These are phyloP conservation scores for Grallaria varia DNA, from an alignment of 2,113 vertebrate genomes.

Conservation along the genomic window DNA sequence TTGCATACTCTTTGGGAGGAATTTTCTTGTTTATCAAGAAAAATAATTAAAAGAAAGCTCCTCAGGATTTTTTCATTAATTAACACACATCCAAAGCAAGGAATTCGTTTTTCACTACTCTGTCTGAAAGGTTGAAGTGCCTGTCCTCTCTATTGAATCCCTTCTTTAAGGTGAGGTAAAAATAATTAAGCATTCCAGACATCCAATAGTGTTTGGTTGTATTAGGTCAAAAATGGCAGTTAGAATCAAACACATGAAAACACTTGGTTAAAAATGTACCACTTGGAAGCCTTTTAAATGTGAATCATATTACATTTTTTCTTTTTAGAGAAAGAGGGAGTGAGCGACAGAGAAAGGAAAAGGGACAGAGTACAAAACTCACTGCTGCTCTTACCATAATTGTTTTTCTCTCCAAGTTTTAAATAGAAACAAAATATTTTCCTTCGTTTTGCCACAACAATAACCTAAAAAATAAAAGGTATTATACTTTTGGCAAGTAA, in stretches of 20 bases:
- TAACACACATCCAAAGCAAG: background rate
- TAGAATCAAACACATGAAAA: constrained; percentile 1
- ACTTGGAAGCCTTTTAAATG: constrained; percentile 24
- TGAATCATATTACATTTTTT: constrained; percentile 1
- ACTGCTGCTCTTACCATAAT: background rate
- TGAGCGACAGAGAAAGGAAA: background rate
- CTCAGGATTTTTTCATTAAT: background rate
- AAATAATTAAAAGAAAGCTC: background rate
- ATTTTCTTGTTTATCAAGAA: background rate
- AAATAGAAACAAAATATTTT: background rate
- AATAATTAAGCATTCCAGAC: constrained; percentile 11
- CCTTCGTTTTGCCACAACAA: background rate
- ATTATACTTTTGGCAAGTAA: background rate
- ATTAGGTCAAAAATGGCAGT: constrained; percentile 28
- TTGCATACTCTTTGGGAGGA: background rate
- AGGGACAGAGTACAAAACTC: background rate
- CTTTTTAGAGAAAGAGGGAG: background rate
- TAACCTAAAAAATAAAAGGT: background rate
- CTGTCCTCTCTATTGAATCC: background rate
- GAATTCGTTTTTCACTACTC: background rate
- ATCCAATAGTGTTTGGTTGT: background rate
- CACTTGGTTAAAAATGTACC: constrained; percentile 36
- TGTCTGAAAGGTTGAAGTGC: background rate
- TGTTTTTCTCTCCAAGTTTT: background rate
- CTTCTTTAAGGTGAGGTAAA: constrained; percentile 15